Percentiles rank a stretch among this genome's conserved stretches.
phyloP scores from a whole-genome alignment of 1,140 invertebrate genomes.

The Glossosoma conforme region DNA sequence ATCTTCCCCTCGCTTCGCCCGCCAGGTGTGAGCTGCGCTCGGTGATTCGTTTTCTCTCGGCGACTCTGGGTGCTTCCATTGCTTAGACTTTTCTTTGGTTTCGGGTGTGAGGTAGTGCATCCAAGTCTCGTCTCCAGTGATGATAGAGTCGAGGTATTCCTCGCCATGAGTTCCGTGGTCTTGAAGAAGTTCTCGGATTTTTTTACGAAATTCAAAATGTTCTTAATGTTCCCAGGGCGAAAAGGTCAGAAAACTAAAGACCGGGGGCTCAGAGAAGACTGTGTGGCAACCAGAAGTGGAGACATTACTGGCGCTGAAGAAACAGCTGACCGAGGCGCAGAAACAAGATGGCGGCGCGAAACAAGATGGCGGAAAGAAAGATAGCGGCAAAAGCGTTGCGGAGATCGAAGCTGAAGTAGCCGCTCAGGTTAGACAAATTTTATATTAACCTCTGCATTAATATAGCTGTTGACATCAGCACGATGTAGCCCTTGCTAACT shows the following conservation, averaged over 20 bases:
- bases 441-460: conserved; percentile 21
- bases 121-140: too few relatives aligned
- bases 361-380: background rate
- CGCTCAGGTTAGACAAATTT: conserved; percentile 40
- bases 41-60: too few relatives aligned
- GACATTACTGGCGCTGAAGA: conserved; percentile 66
- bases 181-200: too few relatives aligned
- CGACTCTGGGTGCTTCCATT: too few relatives aligned
- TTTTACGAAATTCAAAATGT: too few relatives aligned
- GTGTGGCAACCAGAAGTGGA: conserved; percentile 68
- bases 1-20: too few relatives aligned
- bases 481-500: too few relatives aligned
- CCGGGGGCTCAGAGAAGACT: conserved; percentile 63
- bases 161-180: too few relatives aligned
- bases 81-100: too few relatives aligned
- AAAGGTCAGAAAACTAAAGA: conserved; percentile 67
- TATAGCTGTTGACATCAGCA: conserved; percentile 2
- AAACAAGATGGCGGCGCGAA: background rate
- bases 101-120: too few relatives aligned
- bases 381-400: conserved; percentile 21
- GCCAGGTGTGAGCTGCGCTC: too few relatives aligned
- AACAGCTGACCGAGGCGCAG: conserved; percentile 50
- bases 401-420: conserved; percentile 41
- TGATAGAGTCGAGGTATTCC: too few relatives aligned
- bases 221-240: conserved; percentile 56